Base-by-base conservation (phyloP, 53 echinoderm and acorn worm genomes). In the Echinometra lucunter region DNA sequence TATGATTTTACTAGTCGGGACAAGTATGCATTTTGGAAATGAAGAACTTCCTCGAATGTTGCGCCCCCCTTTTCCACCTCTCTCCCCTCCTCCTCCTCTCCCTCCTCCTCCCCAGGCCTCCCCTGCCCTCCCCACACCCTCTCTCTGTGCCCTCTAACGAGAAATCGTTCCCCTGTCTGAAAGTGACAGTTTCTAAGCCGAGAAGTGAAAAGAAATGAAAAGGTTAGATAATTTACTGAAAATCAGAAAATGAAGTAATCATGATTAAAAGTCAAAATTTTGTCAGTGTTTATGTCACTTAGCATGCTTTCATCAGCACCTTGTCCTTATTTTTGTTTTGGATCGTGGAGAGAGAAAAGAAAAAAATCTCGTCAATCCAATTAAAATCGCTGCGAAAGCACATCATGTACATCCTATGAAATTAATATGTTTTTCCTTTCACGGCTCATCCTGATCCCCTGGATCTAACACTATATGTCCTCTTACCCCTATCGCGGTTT, bases 401-500 rank as follows among this genome's bases (percentile, higher is more conserved):
- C 60, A 89, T 60, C 38, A 49, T 37, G 58, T 37, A 89, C 60
- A 89, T 89, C 89, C 89, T 57, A 21, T 35, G 58, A 89, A 58
- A 58, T 89, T 58, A 89, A 89, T 89, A 89, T 89, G 89, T 89
- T 89, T 89, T 89, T 89, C 89, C 89, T 89, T 60, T 89, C 89
- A 9, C 6, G 23, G 2, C 40, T 60, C 89, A 89, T 89, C 89
- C 37, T 21, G 8, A 40, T 10, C 49, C 49, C 49, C 49, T 49
- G 5, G 9, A 85, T 85, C 7, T 85, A 45, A 89, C 57, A 89
- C 58, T 58, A 21, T 58, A 89, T 38, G 38, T 89, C 89, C 89
- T 89, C 38, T 58, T 58, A 21, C 15, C 91, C n/a, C 91, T 91
- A 5, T 91, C 91, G 91, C 70, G 91, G 91, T 91, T 69, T 45